Conservation (phyloP, 2,113 vertebrate species). For the Phainopepla nitens region DNA sequence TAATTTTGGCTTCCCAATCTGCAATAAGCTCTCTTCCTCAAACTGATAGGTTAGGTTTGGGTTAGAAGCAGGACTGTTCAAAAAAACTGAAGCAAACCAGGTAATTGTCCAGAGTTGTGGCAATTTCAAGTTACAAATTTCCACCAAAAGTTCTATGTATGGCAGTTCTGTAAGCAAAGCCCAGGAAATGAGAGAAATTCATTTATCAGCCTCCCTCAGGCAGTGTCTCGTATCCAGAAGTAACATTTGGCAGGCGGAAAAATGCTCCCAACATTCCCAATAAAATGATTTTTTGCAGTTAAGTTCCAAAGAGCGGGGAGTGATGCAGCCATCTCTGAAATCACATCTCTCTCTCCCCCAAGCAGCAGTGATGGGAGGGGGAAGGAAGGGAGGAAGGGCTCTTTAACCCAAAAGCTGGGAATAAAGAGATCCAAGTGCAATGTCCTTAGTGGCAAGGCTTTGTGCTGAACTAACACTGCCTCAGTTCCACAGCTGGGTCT, state of each 20-base stretch:
- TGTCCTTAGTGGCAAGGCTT: background rate
- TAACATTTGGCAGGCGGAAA: conserved; percentile 20
- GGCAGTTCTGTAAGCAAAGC: background rate
- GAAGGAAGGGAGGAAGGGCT: background rate
- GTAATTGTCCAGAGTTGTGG: background rate
- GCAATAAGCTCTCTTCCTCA: background rate
- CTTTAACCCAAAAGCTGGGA: background rate
- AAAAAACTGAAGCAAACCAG: background rate
- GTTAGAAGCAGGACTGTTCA: background rate
- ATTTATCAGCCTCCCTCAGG: background rate
- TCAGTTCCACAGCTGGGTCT: background rate
- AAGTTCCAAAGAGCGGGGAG: background rate
- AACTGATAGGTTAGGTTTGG: background rate
- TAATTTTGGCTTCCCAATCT: background rate
- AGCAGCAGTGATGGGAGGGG: fast-evolving
- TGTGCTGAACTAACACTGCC: background rate
- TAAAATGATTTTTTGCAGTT: background rate
- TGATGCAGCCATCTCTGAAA: background rate
- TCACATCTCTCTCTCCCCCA: background rate
- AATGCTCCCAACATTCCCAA: background rate
- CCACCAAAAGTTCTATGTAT: background rate
- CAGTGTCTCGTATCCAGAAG: background rate
- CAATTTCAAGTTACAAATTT: background rate
- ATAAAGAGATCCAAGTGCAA: background rate
- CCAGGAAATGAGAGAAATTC: background rate